Conservation (phyloP, 2,888 invertebrate genomes). For the Drosophila rellima region DNA sequence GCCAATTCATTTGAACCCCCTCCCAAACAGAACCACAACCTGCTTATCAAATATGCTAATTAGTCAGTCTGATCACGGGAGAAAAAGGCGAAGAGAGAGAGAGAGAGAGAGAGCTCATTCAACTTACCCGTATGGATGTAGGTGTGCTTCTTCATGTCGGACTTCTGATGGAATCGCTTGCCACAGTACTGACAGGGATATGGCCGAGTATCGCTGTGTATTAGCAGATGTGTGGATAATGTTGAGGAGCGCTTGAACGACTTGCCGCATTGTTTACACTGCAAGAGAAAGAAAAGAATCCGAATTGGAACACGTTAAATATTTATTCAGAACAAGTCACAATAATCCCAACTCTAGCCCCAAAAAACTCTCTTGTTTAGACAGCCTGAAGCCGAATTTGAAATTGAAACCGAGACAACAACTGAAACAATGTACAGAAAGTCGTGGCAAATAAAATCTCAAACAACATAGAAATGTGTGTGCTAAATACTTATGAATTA, state of each 20-base stretch:
- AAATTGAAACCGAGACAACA: conserved; percentile 9
- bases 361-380: conserved; percentile 43
- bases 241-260: conserved; percentile 98
- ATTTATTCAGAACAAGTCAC: conserved; percentile 39
- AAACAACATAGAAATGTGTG: conserved; percentile 58
- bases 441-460: conserved; percentile 65
- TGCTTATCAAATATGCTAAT: conserved; percentile 48
- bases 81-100: too few species aligned
- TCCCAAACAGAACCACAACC: not conserved
- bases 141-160: conserved; percentile 99
- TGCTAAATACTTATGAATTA: conserved; percentile 75
- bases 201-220: conserved; percentile 98
- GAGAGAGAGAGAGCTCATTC: conserved; percentile 11
- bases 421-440: conserved; percentile 18
- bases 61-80: not conserved
- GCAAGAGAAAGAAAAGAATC: conserved; percentile 60
- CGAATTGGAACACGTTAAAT: conserved; percentile 45
- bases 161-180: conserved; percentile 86
- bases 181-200: conserved; percentile 99
- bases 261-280: conserved; percentile 98
- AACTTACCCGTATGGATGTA: conserved; percentile 96
- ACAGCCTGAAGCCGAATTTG: conserved; percentile 55
- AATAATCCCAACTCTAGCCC: conserved; percentile 15
- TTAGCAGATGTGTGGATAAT: conserved; percentile 97
- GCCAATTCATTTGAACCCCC: conserved; percentile 29